phyloP scores from a whole-genome alignment of 2,113 vertebrate species.

The Hemicordylus capensis region DNA sequence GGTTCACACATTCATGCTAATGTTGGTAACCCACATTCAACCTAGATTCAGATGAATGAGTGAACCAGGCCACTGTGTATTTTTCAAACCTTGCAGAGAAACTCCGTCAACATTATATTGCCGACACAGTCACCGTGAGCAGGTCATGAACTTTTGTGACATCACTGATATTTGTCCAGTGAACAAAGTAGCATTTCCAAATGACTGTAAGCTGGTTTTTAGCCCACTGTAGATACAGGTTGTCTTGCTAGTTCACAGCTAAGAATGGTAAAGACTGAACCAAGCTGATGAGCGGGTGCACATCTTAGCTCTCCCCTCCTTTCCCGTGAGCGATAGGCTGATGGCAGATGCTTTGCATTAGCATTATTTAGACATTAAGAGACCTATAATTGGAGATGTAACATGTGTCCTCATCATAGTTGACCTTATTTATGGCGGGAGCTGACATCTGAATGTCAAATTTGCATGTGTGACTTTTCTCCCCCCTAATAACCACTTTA shows the following conservation, averaged over 20 bases:
- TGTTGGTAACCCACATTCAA: no score
- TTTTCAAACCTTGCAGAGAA: no score
- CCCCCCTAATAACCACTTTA: conserved; percentile 61
- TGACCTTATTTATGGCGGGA: conserved; percentile 79
- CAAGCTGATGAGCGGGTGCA: conserved; percentile 32
- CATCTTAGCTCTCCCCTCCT: not conserved
- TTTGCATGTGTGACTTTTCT: conserved; percentile 71
- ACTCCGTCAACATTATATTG: not conserved
- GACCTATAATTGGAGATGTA: conserved; percentile 76
- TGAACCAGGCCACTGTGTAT: no score
- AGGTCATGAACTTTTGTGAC: not conserved
- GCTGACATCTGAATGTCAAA: conserved; percentile 77
- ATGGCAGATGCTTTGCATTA: conserved; percentile 71
- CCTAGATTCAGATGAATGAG: no score
- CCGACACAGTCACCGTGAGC: not conserved
- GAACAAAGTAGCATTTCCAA: not conserved
- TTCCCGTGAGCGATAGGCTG: conserved; percentile 54
- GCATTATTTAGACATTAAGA: conserved; percentile 74
- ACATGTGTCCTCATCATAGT: conserved; percentile 72
- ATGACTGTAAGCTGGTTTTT: not conserved
- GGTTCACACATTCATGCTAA: no score
- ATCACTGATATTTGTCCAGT: not conserved
- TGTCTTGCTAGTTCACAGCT: not conserved
- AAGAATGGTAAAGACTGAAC: conserved; percentile 33
- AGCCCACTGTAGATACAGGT: not conserved